Percentiles rank a stretch among this genome's conserved stretches.
These are phyloP conservation scores for Apistogramma diplotaenia DNA, from an alignment of 2,113 vertebrate genomes.

Conservation along the genomic window DNA sequence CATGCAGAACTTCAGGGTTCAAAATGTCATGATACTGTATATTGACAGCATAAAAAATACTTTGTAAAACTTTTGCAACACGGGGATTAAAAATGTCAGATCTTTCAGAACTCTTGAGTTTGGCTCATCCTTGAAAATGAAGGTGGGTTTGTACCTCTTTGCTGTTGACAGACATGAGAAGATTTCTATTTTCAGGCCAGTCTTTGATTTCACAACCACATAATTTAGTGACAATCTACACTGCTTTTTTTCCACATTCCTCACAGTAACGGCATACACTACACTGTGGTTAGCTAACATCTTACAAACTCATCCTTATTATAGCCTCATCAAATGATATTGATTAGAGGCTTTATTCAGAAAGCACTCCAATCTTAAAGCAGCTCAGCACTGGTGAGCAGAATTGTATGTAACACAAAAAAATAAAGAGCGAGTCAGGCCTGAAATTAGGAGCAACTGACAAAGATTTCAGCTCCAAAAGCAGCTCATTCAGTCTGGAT, in stretches of 20 bases:
- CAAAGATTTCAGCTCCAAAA: neutral
- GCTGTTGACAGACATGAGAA: neutral
- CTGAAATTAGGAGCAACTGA: neutral
- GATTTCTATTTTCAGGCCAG: too few relatives aligned
- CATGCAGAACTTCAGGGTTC: too few relatives aligned
- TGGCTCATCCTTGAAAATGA: neutral
- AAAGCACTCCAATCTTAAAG: neutral
- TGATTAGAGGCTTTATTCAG: neutral
- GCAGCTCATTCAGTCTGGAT: neutral
- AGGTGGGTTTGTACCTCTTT: neutral
- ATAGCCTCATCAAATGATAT: neutral
- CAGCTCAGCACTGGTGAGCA: neutral
- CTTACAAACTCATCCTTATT: neutral
- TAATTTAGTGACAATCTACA: neutral
- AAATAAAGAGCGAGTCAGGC: neutral
- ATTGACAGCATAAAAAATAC: too few relatives aligned
- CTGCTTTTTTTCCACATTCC: neutral
- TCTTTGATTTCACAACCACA: neutral
- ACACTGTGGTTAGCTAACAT: neutral
- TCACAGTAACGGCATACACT: neutral
- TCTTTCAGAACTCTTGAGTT: neutral
- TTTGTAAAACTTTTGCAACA: neutral
- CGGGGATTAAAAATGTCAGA: neutral
- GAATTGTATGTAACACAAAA: neutral
- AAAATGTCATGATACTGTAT: too few relatives aligned